These are phyloP conservation scores for Ifrita kowaldi DNA, from an alignment of 2,113 vertebrate genomes.

Conservation along the genomic window DNA sequence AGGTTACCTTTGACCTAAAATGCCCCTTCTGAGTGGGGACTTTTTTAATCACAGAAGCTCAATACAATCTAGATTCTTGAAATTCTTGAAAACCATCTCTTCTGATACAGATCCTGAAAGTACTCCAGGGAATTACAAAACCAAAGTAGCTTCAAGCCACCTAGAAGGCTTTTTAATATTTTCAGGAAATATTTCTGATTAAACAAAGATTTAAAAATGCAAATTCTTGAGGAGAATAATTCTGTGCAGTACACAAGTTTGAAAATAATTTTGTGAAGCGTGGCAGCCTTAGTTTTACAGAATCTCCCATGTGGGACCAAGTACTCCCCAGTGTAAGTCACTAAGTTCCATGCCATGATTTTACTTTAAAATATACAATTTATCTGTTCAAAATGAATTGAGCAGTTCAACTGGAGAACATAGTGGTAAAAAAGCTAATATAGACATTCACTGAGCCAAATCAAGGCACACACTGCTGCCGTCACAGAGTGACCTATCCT, in stretches of 20 bases:
- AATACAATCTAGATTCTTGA: neutral
- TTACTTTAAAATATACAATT: neutral
- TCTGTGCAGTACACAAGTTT: neutral
- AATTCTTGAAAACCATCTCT: neutral
- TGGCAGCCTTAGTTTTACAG: neutral
- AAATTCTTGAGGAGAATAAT: neutral
- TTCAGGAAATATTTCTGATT: neutral
- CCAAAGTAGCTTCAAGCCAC: neutral
- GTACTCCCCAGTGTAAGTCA: neutral
- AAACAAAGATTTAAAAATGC: neutral
- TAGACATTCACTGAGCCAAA: neutral
- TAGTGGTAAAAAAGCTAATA: neutral
- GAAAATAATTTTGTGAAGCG: neutral
- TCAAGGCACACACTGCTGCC: neutral
- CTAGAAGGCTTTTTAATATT: neutral
- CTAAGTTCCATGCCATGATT: neutral
- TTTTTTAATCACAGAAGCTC: neutral
- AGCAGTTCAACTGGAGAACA: neutral
- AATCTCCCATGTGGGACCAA: neutral
- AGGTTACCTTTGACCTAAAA: neutral
- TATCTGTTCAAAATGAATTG: neutral
- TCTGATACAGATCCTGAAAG: neutral
- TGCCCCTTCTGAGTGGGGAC: neutral
- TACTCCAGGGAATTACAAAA: neutral
- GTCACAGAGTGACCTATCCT: neutral